Evolutionary conservation across 2,797 vertebrate genomes (phyloP).

Genomic region (Pangasius macronema): DNA sequence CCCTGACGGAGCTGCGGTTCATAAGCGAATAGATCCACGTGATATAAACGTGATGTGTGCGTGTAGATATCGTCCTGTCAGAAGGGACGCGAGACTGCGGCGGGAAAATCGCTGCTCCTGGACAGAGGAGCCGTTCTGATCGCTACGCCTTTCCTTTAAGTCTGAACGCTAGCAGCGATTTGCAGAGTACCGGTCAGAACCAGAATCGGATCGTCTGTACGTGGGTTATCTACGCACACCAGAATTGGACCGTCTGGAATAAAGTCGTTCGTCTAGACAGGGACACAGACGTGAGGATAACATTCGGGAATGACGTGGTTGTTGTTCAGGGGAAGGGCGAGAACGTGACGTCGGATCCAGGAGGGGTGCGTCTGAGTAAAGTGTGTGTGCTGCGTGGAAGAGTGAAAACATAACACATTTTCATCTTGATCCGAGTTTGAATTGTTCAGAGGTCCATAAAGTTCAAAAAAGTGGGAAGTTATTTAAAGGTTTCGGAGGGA

Average conservation of each 20-base stretch:
- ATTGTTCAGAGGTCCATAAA: not conserved
- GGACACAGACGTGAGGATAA: conserved; percentile 51
- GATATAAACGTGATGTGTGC: not conserved
- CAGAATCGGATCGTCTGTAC: conserved; percentile 52
- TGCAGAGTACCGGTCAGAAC: not conserved
- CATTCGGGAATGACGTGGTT: conserved; percentile 48
- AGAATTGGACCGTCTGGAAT: conserved; percentile 55
- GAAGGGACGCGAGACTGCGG: not conserved
- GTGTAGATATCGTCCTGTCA: not conserved
- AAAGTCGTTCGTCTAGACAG: conserved; percentile 44
- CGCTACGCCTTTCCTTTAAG: not conserved
- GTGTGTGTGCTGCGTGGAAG: too few species aligned
- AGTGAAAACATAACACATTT: too few species aligned
- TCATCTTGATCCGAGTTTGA: not conserved
- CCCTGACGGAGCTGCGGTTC: not conserved
- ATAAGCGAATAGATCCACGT: too few species aligned
- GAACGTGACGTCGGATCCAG: not conserved
- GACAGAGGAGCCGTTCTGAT: not conserved
- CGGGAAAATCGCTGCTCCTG: too few species aligned
- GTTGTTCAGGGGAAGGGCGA: conserved; percentile 34
- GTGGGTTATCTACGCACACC: conserved; percentile 61
- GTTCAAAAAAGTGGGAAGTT: not conserved
- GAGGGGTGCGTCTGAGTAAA: too few species aligned
- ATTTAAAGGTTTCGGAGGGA: too few species aligned
- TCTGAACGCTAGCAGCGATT: not conserved